These are phyloP conservation scores for Eulimnadia texana DNA, from an alignment of 1,140 invertebrate genomes.

Conservation along the genomic window DNA sequence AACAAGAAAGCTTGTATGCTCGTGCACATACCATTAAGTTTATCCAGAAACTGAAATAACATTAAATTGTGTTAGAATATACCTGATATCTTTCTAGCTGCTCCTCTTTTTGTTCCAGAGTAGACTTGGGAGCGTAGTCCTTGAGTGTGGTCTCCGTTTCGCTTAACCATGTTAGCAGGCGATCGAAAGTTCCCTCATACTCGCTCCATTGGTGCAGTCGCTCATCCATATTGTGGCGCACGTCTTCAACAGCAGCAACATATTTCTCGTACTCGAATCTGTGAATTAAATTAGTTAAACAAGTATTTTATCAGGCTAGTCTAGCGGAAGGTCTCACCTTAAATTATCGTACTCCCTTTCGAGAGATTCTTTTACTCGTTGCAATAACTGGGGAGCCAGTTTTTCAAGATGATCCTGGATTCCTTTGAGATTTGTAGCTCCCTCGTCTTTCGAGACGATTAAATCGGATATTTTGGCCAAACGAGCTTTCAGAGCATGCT, in stretches of 20 bases:
- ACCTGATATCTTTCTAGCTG: slow-evolving; percentile 82
- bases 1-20: background rate
- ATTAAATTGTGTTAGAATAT: slow-evolving; percentile 20
- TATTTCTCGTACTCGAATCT: slow-evolving; percentile 68
- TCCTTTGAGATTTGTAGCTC: slow-evolving; percentile 42
- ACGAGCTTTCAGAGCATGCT: slow-evolving; percentile 52
- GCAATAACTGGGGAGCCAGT: slow-evolving; percentile 42
- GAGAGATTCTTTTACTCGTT: slow-evolving; percentile 61
- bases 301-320: too few species aligned
- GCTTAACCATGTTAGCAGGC: slow-evolving; percentile 62
- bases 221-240: slow-evolving; percentile 61
- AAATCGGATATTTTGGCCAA: slow-evolving; percentile 59
- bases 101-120: slow-evolving; percentile 77
- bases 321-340: too few species aligned
- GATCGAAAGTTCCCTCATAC: slow-evolving; percentile 73
- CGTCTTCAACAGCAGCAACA: slow-evolving; percentile 52
- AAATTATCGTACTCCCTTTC: slow-evolving; percentile 58
- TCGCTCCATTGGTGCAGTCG: slow-evolving; percentile 78
- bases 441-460: slow-evolving; percentile 56
- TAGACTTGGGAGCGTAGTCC: slow-evolving; percentile 66
- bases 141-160: slow-evolving; percentile 76
- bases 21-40: background rate
- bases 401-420: slow-evolving; percentile 47
- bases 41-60: background rate
- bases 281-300: background rate